Evolutionary conservation across 2,888 invertebrate genomes (phyloP), one percentile per base, ranked within the genome.

Genomic region (Drosophila picticornis): DNA sequence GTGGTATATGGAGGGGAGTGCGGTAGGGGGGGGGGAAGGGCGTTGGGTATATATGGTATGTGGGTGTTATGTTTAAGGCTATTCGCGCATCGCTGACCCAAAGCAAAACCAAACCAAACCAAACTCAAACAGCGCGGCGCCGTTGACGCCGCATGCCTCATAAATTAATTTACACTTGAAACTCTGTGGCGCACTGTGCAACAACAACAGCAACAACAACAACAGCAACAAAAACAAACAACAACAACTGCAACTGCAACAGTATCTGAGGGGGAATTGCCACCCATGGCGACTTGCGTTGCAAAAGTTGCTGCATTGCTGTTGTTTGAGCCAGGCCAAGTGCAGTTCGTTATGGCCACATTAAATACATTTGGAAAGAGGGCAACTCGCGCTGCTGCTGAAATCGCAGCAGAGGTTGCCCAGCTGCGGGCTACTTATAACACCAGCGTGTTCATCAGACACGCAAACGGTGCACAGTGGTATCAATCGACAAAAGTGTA

Each of bases 161-260:
- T 86, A 86, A 86, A 86, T 86, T 86, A 87, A 86, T 86, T 86
- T 86, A 89, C 85, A 86, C 85, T 86, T 87, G 85, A 85, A 85
- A 85, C 89, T 89, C 78, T 60, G 70, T 65, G 76, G 75, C 81
- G 67, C 73, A 25, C 46, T 52, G 63, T 67, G 78, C 83, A 70
- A 74, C 73, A 46, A 13, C 77, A 69, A 57, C 38, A 69, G 11
- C 71, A 75, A 79, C 57, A 70, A 62, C 59, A 75, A 67, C 71
- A 77, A 70, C 69, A 69, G 78, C 71, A 68, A 72, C 72, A 70
- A 81, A 67, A 71, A 70, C 56, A 76, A 76, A 68, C 72, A 78
- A 63, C 72, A 75, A 79, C 69, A 71, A 73, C 79, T 73, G 67
- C 65, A 80, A 81, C 72, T 83, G 81, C 72, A 81, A 77, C 76